These are phyloP conservation scores for Caenorhabditis macrosperma DNA, from an alignment of 2,888 invertebrate species.

Conservation along the genomic window DNA sequence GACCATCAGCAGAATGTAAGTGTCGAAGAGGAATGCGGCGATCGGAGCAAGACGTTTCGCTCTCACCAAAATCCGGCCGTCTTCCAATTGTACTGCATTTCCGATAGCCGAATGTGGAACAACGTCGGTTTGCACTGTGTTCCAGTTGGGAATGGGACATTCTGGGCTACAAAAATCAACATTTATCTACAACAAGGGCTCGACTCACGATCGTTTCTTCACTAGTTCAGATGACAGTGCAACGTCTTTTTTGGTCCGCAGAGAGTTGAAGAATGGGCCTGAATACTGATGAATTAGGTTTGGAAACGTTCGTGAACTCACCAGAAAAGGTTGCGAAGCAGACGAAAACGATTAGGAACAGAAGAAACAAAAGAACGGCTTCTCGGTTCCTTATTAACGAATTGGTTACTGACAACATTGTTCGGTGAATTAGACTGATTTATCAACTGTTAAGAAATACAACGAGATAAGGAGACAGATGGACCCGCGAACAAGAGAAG, in stretches of 20 bases:
- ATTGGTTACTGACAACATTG: neutral
- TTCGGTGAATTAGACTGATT: too few species aligned
- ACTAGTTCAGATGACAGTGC: neutral
- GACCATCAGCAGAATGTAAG: constrained; percentile 18
- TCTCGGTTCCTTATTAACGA: neutral
- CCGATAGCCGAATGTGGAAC: constrained; percentile 4
- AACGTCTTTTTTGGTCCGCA: neutral
- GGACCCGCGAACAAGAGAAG: too few species aligned
- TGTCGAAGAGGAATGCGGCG: constrained; percentile 23
- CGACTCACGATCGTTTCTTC: constrained; percentile 4
- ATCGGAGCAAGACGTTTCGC: neutral
- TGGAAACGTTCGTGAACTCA: neutral
- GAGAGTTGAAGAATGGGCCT: constrained; percentile 1
- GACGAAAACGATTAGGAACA: constrained; percentile 3
- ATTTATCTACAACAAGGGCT: neutral
- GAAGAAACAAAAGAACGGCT: neutral
- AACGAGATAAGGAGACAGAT: too few species aligned
- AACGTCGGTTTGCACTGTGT: constrained; percentile 5
- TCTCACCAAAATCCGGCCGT: too few species aligned
- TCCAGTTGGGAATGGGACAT: constrained; percentile 24
- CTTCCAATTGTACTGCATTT: neutral
- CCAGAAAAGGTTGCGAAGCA: constrained; percentile 22
- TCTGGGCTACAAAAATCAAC: constrained; percentile 2
- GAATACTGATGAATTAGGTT: neutral
- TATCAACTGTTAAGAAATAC: too few species aligned